Conservation (phyloP, 1,140 invertebrate genomes). For the Pseudomyrmex cubaensis region DNA sequence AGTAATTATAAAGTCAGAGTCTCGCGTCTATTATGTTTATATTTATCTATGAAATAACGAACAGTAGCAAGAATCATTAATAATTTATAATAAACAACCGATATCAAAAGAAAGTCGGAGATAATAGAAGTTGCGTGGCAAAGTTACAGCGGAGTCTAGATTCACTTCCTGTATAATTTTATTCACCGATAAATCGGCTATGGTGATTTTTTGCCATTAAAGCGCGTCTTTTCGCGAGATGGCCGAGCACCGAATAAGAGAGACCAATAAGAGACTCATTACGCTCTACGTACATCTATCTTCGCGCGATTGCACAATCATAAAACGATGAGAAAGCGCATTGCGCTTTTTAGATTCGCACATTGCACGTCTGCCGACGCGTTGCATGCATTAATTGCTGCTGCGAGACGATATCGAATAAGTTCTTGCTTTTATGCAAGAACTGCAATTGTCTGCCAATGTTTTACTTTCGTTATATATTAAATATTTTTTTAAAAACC, state of each 20-base stretch:
- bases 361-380: not conserved
- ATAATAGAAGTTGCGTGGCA: constrained; percentile 28
- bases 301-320: constrained; percentile 46
- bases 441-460: not conserved
- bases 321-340: constrained; percentile 46
- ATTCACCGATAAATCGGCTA: constrained; percentile 24
- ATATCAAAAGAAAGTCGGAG: constrained; percentile 12
- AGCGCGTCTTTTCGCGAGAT: constrained; percentile 8
- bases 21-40: no score
- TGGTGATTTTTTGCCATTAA: not conserved
- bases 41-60: not conserved
- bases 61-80: not conserved
- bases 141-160: constrained; percentile 5
- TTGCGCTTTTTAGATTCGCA: constrained; percentile 35
- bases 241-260: not conserved
- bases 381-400: constrained; percentile 55
- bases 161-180: constrained; percentile 48
- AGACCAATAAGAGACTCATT: constrained; percentile 15
- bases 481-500: not conserved
- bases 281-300: constrained; percentile 9
- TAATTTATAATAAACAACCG: not conserved
- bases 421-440: not conserved
- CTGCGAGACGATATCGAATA: not conserved
- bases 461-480: not conserved
- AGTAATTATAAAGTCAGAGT: not conserved